These are phyloP conservation scores for Dunckerocampus dactyliophorus DNA, from an alignment of 2,113 vertebrate genomes.

Conservation along the genomic window DNA sequence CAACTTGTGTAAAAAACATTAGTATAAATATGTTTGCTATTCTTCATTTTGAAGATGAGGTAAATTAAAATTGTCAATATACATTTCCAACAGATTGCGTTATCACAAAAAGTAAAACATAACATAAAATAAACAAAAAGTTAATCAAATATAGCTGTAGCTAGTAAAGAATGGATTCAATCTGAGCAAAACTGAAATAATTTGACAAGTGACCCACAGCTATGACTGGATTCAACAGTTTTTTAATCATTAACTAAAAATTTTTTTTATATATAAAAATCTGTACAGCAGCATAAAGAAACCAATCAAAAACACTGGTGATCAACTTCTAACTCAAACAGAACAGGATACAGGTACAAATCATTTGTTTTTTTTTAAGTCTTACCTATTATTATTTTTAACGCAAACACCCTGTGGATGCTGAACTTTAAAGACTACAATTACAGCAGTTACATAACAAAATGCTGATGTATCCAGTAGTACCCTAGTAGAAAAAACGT, in stretches of 20 bases:
- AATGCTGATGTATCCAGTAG: neutral
- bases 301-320: slow-evolving; percentile 16
- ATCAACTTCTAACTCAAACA: slow-evolving; percentile 27
- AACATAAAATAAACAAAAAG: neutral
- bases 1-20: too few species aligned
- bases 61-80: too few species aligned
- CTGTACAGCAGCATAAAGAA: slow-evolving; percentile 48
- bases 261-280: slow-evolving; percentile 43
- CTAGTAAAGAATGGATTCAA: too few species aligned
- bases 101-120: too few species aligned
- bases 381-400: neutral
- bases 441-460: neutral
- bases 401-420: slow-evolving; percentile 9
- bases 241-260: slow-evolving; percentile 24
- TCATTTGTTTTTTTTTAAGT: slow-evolving; percentile 1
- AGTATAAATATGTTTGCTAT: too few species aligned
- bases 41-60: too few species aligned
- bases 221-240: slow-evolving; percentile 12
- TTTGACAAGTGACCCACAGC: slow-evolving; percentile 14
- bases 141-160: neutral
- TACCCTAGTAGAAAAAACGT: neutral
- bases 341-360: slow-evolving; percentile 5
- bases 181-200: neutral
- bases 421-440: neutral
- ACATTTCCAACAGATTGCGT: too few species aligned